Evolutionary conservation across 2,797 vertebrate genomes (phyloP).

Genomic region (Manis crassicaudata): DNA sequence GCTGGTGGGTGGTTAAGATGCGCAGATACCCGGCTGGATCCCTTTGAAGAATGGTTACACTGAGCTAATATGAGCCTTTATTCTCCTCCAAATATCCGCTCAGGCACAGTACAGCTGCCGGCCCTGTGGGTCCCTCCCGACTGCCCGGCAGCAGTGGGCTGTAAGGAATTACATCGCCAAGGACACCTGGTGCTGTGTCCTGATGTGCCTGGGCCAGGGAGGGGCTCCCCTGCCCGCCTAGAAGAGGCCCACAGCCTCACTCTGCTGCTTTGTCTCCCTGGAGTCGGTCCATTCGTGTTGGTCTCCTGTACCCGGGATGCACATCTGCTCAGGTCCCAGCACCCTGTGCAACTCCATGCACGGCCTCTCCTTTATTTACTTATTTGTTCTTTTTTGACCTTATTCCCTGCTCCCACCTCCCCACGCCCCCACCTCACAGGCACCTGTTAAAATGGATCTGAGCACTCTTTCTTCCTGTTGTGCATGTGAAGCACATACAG

Average conservation of each 20-base stretch:
- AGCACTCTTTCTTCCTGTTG: neutral
- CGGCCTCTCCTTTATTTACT: no score
- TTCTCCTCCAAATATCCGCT: neutral
- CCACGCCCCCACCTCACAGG: neutral
- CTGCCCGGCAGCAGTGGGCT: neutral
- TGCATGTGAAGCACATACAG: fast-evolving
- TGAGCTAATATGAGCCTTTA: fast-evolving
- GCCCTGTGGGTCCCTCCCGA: neutral
- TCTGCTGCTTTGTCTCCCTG: no score
- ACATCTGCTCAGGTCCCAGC: no score
- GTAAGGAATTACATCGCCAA: fast-evolving
- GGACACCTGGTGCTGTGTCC: fast-evolving
- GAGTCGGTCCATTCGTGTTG: no score
- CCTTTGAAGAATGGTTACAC: fast-evolving
- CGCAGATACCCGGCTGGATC: fast-evolving
- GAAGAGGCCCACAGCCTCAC: no score
- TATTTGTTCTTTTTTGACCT: no score
- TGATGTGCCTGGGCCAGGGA: fast-evolving
- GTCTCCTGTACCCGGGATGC: no score
- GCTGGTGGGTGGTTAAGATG: neutral
- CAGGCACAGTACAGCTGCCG: fast-evolving
- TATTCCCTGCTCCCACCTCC: no score
- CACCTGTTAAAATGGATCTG: neutral
- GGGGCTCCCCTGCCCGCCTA: fast-evolving
- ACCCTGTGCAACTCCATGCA: no score